Conservation (phyloP, 64 coral and sea anemone species). For the Montipora foliosa region DNA sequence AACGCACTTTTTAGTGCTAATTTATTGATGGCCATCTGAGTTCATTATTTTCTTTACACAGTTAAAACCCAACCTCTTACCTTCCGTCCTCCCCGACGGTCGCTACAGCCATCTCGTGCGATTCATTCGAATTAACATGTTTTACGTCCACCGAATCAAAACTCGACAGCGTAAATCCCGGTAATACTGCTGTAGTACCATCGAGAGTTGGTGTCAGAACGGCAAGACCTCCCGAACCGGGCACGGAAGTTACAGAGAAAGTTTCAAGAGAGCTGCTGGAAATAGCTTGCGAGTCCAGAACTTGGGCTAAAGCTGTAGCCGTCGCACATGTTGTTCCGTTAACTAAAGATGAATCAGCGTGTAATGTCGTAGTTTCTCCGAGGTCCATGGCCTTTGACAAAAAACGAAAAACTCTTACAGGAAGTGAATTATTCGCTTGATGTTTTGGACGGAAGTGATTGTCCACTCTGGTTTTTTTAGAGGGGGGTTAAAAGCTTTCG, state of each 20-base stretch:
- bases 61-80: background rate
- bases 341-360: slow-evolving; percentile 57
- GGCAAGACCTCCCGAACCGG: slow-evolving; percentile 69
- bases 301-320: slow-evolving; percentile 75
- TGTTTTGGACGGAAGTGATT: slow-evolving; percentile 87
- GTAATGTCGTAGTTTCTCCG: slow-evolving; percentile 56
- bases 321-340: slow-evolving; percentile 68
- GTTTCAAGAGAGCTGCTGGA: slow-evolving; percentile 44
- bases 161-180: slow-evolving; percentile 86
- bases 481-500: slow-evolving; percentile 90
- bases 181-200: slow-evolving; percentile 75
- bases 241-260: slow-evolving; percentile 62
- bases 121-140: slow-evolving; percentile 24
- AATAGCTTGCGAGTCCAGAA: slow-evolving; percentile 80
- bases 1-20: too few relatives aligned
- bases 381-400: slow-evolving; percentile 67
- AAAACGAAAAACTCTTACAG: slow-evolving; percentile 47
- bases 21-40: too few relatives aligned
- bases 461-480: slow-evolving; percentile 70
- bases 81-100: slow-evolving; percentile 92
- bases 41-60: too few relatives aligned
- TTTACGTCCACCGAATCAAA: slow-evolving; percentile 89
- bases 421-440: slow-evolving; percentile 72
- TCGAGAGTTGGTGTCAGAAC: slow-evolving; percentile 86
- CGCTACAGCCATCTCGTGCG: slow-evolving; percentile 65